A percentile compares a stretch with the other conserved stretches of the same genome.
Conservation (phyloP, 1,140 invertebrate species). For the Caenorhabditis tropicalis region DNA sequence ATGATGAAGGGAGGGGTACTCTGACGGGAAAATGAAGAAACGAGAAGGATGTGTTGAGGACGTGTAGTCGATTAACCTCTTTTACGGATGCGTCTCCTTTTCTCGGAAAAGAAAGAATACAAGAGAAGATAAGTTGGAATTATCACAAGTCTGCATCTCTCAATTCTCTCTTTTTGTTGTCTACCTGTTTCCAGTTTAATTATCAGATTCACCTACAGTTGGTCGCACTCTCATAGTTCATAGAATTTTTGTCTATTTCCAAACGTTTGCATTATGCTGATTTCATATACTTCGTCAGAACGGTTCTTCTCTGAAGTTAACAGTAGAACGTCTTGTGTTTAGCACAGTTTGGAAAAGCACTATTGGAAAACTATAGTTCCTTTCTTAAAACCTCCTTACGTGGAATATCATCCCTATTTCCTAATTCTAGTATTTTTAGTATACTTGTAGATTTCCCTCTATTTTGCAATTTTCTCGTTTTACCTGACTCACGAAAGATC, state of each 20-base stretch:
- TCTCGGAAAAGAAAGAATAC: constrained; percentile 2
- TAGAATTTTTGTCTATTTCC: background rate
- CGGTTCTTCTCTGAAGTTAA: background rate
- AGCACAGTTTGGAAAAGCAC: too few relatives aligned
- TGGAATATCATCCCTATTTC: too few relatives aligned
- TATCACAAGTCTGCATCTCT: constrained; percentile 42
- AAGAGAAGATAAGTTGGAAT: constrained; percentile 33
- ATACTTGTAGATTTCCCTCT: background rate
- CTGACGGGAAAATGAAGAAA: constrained; percentile 23
- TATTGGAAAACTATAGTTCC: too few relatives aligned
- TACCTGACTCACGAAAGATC: background rate
- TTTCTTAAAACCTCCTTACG: too few relatives aligned
- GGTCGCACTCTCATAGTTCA: too few relatives aligned
- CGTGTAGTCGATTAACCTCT: constrained; percentile 44
- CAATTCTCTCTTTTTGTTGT: background rate
- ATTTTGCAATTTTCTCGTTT: too few relatives aligned
- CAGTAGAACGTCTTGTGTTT: background rate
- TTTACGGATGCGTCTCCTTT: constrained; percentile 24
- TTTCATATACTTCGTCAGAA: too few relatives aligned
- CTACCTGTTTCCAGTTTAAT: background rate
- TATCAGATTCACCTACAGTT: background rate
- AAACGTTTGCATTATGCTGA: too few relatives aligned
- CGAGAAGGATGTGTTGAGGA: constrained; percentile 28
- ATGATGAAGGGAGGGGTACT: background rate
- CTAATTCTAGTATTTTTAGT: background rate